Evolutionary conservation across 2,888 invertebrate genomes (phyloP), one percentile per base, ranked within the genome.

Genomic region (Troglohyphantes excavatus): DNA sequence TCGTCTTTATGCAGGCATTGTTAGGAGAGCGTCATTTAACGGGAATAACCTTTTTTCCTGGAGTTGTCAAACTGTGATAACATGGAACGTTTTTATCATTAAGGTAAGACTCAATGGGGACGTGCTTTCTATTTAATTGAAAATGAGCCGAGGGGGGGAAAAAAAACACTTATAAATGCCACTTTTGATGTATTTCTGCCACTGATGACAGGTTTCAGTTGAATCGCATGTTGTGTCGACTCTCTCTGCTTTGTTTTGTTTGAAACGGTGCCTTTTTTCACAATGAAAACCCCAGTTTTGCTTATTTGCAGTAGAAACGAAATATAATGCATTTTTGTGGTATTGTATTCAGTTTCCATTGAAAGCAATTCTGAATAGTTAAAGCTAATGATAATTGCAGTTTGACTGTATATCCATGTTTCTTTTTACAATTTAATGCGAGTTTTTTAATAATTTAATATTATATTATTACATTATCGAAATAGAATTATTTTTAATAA

Each of bases 81-180:
- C 46, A 46, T 26, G 46, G 72, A 75, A 75, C 6, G 13, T 65
- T 81, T 82, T 21, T 19, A 43, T 75, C 81, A 82, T 88, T 82
- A 82, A 59, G 39, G 27, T 13, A 21, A 27, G 26, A 17, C 21
- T 19, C 73, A 82, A 81, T 75, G 81, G 46, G 39, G 75, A 53
- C 39, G 33, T n/a, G 75, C 75, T 75, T 67, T 88, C 88, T 75
- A 68, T 53, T 68, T 82, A 88, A 88, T 88, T 88, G 88, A 82
- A 88, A 81, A 76, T 83, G 65, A 43, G 83, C 39, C 5, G 63
- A 46, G 65, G 19, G 63, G n/a, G n/a, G n/a, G n/a, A n/a, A n/a
- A n/a, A 46, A 63, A 73, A 73, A 46, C 21, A 67, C 43, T 27
- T 67, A 11, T 9, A n/a, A 61, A 19, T 13, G 39, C 19, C 63